Evolutionary conservation across 2,113 vertebrate species (phyloP).

Genomic region (Chascanopsetta lugubris): DNA sequence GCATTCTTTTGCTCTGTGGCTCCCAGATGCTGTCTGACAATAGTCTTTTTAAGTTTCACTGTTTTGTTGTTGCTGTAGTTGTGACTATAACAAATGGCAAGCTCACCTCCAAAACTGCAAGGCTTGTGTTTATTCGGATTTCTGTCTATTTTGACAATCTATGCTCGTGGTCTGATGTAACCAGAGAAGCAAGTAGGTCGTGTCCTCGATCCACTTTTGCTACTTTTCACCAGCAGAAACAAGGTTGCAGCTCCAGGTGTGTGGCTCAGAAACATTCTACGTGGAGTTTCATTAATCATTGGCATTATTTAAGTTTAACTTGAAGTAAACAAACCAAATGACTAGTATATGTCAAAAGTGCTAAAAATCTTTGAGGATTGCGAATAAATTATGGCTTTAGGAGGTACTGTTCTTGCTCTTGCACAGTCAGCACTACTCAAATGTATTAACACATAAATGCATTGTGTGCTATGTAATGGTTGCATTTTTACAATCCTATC

Average conservation of each 20-base stretch:
- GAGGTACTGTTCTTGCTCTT: no score
- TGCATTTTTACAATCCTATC: neutral
- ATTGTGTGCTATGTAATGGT: neutral
- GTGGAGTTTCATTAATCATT: neutral
- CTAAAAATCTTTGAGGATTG: no score
- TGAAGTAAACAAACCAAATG: neutral
- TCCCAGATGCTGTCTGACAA: conserved; percentile 2
- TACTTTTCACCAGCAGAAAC: neutral
- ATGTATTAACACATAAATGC: neutral
- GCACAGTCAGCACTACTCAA: no score
- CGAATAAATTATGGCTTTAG: no score
- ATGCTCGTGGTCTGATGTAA: neutral
- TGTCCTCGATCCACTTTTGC: neutral
- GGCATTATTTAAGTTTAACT: neutral
- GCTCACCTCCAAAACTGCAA: neutral
- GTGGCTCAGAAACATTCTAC: neutral
- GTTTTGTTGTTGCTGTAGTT: neutral
- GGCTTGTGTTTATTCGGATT: neutral
- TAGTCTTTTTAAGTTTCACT: neutral
- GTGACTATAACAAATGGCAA: neutral
- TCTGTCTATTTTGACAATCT: neutral
- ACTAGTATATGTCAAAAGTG: no score
- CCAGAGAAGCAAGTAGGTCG: neutral
- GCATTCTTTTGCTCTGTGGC: conserved; percentile 5
- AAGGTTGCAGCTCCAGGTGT: neutral